Evolutionary conservation across 1,140 invertebrate genomes (phyloP).

Genomic region (Drosophila burlai): DNA sequence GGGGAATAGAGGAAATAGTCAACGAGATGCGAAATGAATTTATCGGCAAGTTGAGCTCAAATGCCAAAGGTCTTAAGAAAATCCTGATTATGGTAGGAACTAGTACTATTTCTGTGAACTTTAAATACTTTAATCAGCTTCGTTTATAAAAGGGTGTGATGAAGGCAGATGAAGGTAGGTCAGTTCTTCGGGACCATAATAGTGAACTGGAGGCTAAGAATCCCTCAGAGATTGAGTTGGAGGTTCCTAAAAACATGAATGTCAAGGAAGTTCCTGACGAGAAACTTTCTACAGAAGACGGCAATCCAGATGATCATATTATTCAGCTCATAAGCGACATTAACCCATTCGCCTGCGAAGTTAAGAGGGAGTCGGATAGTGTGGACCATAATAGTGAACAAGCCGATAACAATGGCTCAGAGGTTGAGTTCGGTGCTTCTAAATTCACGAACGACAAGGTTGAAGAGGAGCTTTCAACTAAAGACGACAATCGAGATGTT

Average conservation of each 20-base stretch:
- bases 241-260: not conserved
- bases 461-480: not conserved
- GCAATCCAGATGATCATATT: not conserved
- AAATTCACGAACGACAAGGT: not conserved
- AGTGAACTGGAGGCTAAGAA: not conserved
- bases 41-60: conserved; percentile 2
- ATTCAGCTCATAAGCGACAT: conserved; percentile 26
- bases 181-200: not conserved
- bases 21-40: conserved; percentile 33
- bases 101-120: not conserved
- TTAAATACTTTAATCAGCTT: not conserved
- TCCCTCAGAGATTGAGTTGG: not conserved
- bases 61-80: conserved; percentile 12
- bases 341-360: conserved; percentile 18
- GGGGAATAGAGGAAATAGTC: conserved; percentile 19
- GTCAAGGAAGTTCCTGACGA: not conserved
- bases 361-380: conserved; percentile 12
- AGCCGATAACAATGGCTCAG: not conserved
- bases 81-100: conserved; percentile 30
- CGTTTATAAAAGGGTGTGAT: conserved; percentile 24
- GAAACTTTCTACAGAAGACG: not conserved
- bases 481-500: not conserved
- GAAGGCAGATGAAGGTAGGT: not conserved
- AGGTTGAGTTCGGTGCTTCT: not conserved
- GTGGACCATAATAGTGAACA: not conserved